These are phyloP conservation scores for Bettongia penicillata DNA, from an alignment of 2,113 vertebrate genomes.

Conservation along the genomic window DNA sequence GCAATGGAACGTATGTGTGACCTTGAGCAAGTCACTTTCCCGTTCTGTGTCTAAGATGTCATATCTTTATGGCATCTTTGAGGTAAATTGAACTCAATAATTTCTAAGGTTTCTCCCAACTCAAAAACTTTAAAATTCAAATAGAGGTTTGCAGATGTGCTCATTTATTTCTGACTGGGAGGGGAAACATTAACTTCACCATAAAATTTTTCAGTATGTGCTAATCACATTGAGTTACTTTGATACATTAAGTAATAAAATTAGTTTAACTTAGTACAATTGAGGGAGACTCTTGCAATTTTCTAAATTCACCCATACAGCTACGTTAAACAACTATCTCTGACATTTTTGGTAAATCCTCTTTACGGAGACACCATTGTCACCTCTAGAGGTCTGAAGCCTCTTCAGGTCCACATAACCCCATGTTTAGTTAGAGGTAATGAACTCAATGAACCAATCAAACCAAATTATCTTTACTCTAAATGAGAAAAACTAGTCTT, in stretches of 20 bases:
- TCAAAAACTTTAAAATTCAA: conserved; percentile 27
- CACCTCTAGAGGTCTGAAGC: not conserved
- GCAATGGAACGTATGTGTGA: not conserved
- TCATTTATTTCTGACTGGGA: conserved; percentile 26
- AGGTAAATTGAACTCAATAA: not conserved
- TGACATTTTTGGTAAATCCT: not conserved
- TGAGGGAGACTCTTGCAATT: conserved; percentile 14
- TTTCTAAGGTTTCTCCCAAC: not conserved
- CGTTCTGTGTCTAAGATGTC: not conserved
- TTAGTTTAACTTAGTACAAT: not conserved
- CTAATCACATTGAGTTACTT: not conserved
- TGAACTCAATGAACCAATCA: not conserved
- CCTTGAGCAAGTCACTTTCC: not conserved
- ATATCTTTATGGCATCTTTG: not conserved
- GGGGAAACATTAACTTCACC: conserved; percentile 22
- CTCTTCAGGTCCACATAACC: not conserved
- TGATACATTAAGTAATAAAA: not conserved
- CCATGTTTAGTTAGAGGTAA: not conserved
- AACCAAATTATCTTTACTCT: not conserved
- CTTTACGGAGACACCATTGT: not conserved
- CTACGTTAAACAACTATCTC: not conserved
- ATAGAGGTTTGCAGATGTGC: conserved; percentile 7
- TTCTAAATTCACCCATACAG: not conserved
- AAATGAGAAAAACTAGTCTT: conserved; percentile 14
- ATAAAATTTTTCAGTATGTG: conserved; percentile 1